Base-by-base conservation (phyloP, 2,888 invertebrate species). In the Drosophila subquinaria region DNA sequence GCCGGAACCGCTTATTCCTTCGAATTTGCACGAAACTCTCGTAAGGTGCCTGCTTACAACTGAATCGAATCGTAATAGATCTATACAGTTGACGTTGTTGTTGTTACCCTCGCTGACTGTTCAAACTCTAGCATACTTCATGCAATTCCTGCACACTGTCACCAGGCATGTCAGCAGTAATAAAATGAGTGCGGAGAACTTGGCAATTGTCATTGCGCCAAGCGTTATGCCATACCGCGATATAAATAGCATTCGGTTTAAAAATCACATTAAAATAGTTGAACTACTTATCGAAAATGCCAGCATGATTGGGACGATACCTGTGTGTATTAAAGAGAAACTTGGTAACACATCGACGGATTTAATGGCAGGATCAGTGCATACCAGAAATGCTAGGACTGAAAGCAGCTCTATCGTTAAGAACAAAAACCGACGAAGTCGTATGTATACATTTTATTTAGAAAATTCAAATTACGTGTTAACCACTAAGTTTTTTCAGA, bases 151-250 rank as follows among this genome's bases (percentile, higher is more conserved):
- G 0, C 68, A 90, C 50, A 90, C 90, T 0, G 86, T 98, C 35
- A 95, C 97, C 8, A 93, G 94, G 35, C 94, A 95, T 86, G 95
- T 95, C 56, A 94, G 94, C 53, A 94, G 94, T 53, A 98, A 98
- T 92, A 95, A 96, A 92, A 98, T 98, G 98, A 95, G 96, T 81
- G 93, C 95, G 0, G 95, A 95, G 57, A 98, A 98, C 93, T 93
- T 98, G 74, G 96, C 98, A 1, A 96, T 97, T 77, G 96, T 98
- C 33, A 94, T 98, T 91, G 96, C 97, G 0, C 98, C 98, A 0
- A 97, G 97, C 89, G 94, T 98, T 57, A 96, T 98, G 95, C 97
- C 97, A 0, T 93, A 81, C 40, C 78, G 82, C 0, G 95, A 95
- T 72, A 94, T 95, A 20, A 94, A 95, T n/a, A 94, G 95, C 50